Conservation (phyloP, 2,888 invertebrate species). For the Ennomos fuscantarius region DNA sequence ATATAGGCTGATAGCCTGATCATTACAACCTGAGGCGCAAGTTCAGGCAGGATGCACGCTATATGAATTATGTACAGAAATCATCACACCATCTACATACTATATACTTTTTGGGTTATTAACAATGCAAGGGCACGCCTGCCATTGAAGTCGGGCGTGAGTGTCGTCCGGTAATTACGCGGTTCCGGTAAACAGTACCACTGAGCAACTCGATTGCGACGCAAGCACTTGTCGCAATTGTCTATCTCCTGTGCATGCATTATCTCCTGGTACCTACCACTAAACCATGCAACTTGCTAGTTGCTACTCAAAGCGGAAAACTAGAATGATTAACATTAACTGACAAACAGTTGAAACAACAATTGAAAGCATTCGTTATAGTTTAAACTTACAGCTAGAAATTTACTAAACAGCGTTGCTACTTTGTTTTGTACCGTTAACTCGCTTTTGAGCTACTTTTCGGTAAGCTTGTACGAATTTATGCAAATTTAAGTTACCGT, state of each 20-base stretch:
- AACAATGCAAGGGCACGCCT: constrained; percentile 13
- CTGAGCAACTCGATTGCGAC: constrained; percentile 28
- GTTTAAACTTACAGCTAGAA: constrained; percentile 5
- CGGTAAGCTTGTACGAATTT: too few relatives aligned
- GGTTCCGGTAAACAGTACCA: constrained; percentile 46
- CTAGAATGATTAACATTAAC: constrained; percentile 10
- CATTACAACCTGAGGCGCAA: too few relatives aligned
- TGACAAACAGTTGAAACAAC: too few relatives aligned
- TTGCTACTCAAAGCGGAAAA: not conserved
- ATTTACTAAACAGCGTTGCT: constrained; percentile 2
- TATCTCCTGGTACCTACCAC: constrained; percentile 18
- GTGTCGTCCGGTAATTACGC: constrained; percentile 40
- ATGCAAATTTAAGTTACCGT: too few relatives aligned
- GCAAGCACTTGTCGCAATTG: constrained; percentile 27
- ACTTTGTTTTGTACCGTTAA: too few relatives aligned
- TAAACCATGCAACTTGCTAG: not conserved
- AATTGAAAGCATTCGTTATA: constrained; percentile 8
- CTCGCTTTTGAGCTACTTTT: too few relatives aligned
- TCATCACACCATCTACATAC: constrained; percentile 7
- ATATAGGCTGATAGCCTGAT: too few relatives aligned
- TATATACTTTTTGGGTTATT: constrained; percentile 7
- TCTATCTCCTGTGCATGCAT: constrained; percentile 32
- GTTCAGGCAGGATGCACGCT: too few relatives aligned
- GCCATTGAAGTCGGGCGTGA: constrained; percentile 28
- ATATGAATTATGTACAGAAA: not conserved